Conservation (phyloP, 2,888 invertebrate species). For the Leucophenga maculata region DNA sequence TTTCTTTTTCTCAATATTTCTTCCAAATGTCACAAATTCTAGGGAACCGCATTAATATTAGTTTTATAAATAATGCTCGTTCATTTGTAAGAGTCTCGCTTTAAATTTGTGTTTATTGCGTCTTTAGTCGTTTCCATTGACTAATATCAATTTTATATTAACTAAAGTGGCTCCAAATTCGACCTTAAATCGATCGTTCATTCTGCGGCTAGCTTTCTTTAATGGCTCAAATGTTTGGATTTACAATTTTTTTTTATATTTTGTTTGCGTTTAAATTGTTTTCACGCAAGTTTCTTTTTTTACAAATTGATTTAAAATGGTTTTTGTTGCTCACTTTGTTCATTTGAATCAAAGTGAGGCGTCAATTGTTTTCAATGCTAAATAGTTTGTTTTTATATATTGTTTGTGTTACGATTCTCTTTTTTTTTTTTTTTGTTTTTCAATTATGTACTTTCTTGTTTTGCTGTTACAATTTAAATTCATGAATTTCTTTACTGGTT, state of each 20-base stretch:
- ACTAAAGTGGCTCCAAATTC: conserved; percentile 8
- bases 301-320: conserved; percentile 34
- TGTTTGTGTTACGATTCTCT: conserved; percentile 37
- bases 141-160: conserved; percentile 22
- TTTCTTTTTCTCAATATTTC: conserved; percentile 33
- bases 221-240: conserved; percentile 7
- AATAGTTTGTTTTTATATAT: conserved; percentile 36
- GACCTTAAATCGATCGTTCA: background rate
- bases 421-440: conserved; percentile 6
- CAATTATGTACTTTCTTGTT: conserved; percentile 6
- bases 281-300: conserved; percentile 17
- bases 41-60: conserved; percentile 15
- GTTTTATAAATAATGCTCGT: conserved; percentile 8
- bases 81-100: background rate
- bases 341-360: too few relatives aligned
- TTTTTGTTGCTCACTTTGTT: conserved; percentile 2
- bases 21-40: conserved; percentile 28
- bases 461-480: conserved; percentile 41
- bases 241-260: conserved; percentile 7
- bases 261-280: conserved; percentile 18
- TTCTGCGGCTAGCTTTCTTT: background rate
- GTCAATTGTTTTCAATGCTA: too few relatives aligned
- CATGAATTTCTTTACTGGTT: conserved; percentile 42
- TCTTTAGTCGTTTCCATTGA: conserved; percentile 14
- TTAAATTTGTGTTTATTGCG: conserved; percentile 4